Conservation (phyloP, 1,140 invertebrate genomes). For the Trachelipus rathkii region DNA sequence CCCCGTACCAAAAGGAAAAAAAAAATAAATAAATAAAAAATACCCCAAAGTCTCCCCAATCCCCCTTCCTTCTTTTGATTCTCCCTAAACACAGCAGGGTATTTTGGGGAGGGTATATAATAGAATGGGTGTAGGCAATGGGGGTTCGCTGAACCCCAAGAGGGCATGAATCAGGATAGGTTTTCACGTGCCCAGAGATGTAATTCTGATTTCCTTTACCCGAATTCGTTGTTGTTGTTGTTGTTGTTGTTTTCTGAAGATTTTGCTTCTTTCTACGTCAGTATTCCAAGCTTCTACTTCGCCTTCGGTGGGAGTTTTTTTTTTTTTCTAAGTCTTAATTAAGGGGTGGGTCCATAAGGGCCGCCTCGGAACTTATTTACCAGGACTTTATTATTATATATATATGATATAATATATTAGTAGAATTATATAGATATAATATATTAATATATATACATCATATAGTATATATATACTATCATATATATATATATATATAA, state of each 20-base stretch:
- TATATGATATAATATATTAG: background rate
- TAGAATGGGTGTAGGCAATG: background rate
- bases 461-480: background rate
- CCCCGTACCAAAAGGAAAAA: background rate
- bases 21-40: background rate
- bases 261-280: too few species aligned
- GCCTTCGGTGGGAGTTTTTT: too few species aligned
- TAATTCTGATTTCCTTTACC: background rate
- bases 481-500: background rate
- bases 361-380: too few species aligned
- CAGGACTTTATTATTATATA: background rate
- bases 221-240: too few species aligned
- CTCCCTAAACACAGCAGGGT: background rate
- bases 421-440: background rate
- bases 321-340: too few species aligned
- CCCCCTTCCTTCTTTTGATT: background rate
- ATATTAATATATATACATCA: background rate
- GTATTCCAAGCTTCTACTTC: too few species aligned
- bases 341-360: too few species aligned
- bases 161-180: background rate
- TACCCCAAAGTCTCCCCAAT: background rate
- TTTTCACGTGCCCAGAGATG: conserved; percentile 1
- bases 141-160: background rate
- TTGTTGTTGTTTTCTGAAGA: too few species aligned
- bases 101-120: background rate